A percentile compares a stretch with the other conserved stretches of the same genome.
Conservation (phyloP, 2,888 invertebrate genomes). For the Aleiodes leptofemur region DNA sequence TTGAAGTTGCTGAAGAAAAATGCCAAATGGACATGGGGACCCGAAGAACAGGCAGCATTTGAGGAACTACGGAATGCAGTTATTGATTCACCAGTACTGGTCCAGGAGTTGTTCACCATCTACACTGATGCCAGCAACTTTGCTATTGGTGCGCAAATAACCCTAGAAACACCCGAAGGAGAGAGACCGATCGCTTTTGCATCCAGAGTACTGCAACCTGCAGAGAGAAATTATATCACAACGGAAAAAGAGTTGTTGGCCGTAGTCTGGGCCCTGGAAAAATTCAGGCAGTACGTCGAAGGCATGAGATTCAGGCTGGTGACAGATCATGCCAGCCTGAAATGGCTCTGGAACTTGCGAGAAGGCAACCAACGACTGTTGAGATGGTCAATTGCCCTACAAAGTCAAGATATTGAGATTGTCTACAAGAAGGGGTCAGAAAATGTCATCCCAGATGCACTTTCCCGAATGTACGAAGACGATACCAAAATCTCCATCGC, state of each 20-base stretch:
- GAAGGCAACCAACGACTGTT: slow-evolving; percentile 26
- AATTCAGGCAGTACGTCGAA: too few relatives aligned
- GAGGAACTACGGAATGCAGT: too few relatives aligned
- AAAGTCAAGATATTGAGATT: slow-evolving; percentile 38
- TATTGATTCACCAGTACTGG: too few relatives aligned
- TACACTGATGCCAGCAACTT: too few relatives aligned
- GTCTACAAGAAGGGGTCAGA: background rate
- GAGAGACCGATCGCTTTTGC: background rate
- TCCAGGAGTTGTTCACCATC: too few relatives aligned
- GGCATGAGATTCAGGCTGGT: slow-evolving; percentile 18
- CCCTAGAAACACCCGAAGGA: too few relatives aligned
- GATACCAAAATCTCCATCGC: background rate
- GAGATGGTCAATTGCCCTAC: slow-evolving; percentile 39
- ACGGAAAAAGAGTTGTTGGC: too few relatives aligned
- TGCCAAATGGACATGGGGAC: too few relatives aligned
- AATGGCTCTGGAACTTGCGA: background rate
- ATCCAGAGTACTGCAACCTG: slow-evolving; percentile 31
- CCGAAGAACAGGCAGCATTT: too few relatives aligned
- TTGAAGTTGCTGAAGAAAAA: too few relatives aligned
- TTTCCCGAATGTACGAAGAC: slow-evolving; percentile 44
- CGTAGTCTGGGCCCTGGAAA: too few relatives aligned
- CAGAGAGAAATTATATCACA: slow-evolving; percentile 19
- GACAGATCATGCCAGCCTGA: slow-evolving; percentile 4
- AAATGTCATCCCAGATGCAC: slow-evolving; percentile 46
- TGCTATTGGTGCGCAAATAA: too few relatives aligned